A percentile compares a stretch with the other conserved stretches of the same genome.
These are phyloP conservation scores for Ahaetulla prasina DNA, from an alignment of 2,113 vertebrate genomes.

Conservation along the genomic window DNA sequence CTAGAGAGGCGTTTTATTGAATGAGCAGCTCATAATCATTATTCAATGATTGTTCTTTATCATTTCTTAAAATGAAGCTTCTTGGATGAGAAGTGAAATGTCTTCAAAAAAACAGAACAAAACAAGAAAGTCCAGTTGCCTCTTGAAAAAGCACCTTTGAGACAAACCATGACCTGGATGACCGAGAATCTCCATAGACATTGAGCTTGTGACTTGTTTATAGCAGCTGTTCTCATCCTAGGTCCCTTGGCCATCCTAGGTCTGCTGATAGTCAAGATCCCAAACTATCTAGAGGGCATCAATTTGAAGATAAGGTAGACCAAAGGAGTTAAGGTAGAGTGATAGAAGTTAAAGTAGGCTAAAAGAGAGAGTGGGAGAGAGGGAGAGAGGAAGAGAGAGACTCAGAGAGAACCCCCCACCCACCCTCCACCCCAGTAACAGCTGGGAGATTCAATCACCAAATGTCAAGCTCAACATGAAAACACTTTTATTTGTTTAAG, in stretches of 20 bases:
- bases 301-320: not conserved
- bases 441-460: not conserved
- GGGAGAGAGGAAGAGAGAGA: not conserved
- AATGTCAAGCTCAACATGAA: not conserved
- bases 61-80: conserved; percentile 45
- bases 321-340: not conserved
- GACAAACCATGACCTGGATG: not conserved
- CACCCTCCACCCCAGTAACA: not conserved
- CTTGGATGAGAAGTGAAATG: not conserved
- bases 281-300: not conserved
- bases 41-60: conserved; percentile 22
- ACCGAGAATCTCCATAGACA: not conserved
- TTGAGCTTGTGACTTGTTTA: conserved; percentile 16
- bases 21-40: conserved; percentile 5
- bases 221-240: not conserved
- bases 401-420: not conserved
- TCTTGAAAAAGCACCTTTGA: not conserved
- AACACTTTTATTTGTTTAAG: not conserved
- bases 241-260: not conserved
- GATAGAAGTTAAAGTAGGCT: not conserved
- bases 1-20: conserved; percentile 15
- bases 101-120: not conserved
- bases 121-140: not conserved
- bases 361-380: not conserved
- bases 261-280: not conserved